Percentiles rank a stretch among this genome's conserved stretches.
phyloP scores from a whole-genome alignment of 2,797 vertebrate species.

The Manis pentadactyla region DNA sequence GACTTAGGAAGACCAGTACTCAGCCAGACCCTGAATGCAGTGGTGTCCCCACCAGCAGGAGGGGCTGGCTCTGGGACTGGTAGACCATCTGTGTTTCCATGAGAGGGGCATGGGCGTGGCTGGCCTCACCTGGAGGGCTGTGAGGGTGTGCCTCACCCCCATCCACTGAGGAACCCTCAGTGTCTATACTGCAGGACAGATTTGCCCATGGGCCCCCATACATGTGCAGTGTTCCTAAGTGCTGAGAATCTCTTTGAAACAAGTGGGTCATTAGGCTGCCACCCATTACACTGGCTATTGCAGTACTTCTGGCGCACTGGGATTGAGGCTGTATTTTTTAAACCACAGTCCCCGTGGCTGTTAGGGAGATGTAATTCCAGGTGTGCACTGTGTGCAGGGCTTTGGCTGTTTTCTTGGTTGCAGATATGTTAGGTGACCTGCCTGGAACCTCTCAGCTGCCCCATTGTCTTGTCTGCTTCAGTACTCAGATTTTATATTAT shows the following conservation, averaged over 20 bases:
- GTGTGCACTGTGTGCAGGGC: fast-evolving
- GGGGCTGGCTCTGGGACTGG: neutral
- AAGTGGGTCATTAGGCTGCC: neutral
- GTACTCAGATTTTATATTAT: fast-evolving
- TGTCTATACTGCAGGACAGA: fast-evolving
- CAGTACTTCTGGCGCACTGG: neutral
- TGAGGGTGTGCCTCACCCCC: fast-evolving
- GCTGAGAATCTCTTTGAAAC: neutral
- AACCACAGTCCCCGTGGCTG: neutral
- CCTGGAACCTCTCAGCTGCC: neutral
- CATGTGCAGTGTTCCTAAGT: fast-evolving
- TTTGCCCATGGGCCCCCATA: neutral
- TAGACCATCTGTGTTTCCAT: fast-evolving
- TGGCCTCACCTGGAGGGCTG: neutral
- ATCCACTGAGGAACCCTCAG: neutral
- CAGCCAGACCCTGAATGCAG: neutral
- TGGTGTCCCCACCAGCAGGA: no score
- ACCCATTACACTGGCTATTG: neutral
- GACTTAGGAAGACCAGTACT: neutral
- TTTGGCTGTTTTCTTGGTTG: neutral
- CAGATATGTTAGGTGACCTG: fast-evolving
- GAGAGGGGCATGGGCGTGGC: fast-evolving
- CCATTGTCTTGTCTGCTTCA: neutral
- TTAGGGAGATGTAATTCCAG: fast-evolving
- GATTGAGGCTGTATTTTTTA: neutral